Evolutionary conservation across 1,140 invertebrate genomes (phyloP).

Genomic region (Aphidius ervi): DNA sequence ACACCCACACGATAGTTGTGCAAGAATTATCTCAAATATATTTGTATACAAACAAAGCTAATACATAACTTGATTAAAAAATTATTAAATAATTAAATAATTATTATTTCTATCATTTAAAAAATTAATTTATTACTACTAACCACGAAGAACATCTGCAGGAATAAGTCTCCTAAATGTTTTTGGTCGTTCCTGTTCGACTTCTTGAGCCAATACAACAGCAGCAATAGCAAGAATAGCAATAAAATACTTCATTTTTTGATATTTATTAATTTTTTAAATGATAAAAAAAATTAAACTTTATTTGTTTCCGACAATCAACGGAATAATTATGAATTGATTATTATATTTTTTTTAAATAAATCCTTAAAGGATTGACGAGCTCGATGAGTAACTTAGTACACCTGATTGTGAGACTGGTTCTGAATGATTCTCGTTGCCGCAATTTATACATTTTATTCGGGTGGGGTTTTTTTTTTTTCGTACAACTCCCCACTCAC

Average conservation of each 20-base stretch:
- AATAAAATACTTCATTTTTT: slow-evolving; percentile 45
- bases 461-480: slow-evolving; percentile 41
- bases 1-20: no score
- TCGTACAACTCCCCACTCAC: slow-evolving; percentile 26
- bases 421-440: slow-evolving; percentile 40
- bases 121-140: slow-evolving; percentile 23
- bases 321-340: not conserved
- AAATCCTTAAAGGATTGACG: slow-evolving; percentile 9
- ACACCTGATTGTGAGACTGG: slow-evolving; percentile 46
- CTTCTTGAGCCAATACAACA: slow-evolving; percentile 53
- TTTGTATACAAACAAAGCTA: no score
- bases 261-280: not conserved
- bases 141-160: slow-evolving; percentile 81
- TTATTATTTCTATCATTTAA: not conserved
- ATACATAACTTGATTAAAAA: no score
- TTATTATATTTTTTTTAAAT: not conserved
- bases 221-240: slow-evolving; percentile 55
- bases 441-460: slow-evolving; percentile 46
- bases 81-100: no score
- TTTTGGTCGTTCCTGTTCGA: slow-evolving; percentile 57
- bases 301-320: slow-evolving; percentile 13
- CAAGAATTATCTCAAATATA: no score
- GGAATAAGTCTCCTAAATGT: slow-evolving; percentile 77
- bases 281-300: not conserved
- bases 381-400: slow-evolving; percentile 27